phyloP scores from a whole-genome alignment of 2,113 vertebrate genomes.

The Grammomys surdaster region DNA sequence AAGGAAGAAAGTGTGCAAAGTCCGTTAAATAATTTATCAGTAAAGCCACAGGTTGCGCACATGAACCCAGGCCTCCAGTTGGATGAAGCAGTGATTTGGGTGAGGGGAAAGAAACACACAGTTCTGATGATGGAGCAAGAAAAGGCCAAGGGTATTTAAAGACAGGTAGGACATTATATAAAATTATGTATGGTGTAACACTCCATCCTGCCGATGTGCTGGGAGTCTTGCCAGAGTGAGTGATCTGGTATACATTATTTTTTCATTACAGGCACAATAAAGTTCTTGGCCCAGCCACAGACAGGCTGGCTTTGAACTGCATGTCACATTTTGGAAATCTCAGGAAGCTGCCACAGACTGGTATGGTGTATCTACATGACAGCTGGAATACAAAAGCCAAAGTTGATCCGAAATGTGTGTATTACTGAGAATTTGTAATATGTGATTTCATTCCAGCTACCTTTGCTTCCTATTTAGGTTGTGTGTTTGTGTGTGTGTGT shows the following conservation, averaged over 20 bases:
- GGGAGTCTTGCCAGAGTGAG: background rate
- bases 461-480: background rate
- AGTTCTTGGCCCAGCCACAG: background rate
- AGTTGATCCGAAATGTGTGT: background rate
- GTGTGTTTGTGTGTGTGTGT: too few species aligned
- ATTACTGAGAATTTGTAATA: background rate
- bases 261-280: constrained; percentile 22
- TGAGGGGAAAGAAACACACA: background rate
- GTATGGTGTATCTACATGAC: background rate
- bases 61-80: background rate
- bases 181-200: constrained; percentile 11
- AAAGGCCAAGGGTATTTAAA: background rate
- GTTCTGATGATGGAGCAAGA: background rate
- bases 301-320: constrained; percentile 32
- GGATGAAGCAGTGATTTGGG: background rate
- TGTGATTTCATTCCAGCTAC: background rate
- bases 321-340: background rate
- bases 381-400: background rate
- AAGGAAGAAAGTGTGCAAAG: constrained; percentile 40
- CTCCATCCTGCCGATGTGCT: background rate
- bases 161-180: background rate
- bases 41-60: background rate
- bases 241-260: constrained; percentile 37
- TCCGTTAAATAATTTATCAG: constrained; percentile 51
- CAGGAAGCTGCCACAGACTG: background rate